A percentile compares a stretch with the other conserved stretches of the same genome.
phyloP scores from a whole-genome alignment of 2,113 vertebrate genomes.

The Oceanodroma tethys region DNA sequence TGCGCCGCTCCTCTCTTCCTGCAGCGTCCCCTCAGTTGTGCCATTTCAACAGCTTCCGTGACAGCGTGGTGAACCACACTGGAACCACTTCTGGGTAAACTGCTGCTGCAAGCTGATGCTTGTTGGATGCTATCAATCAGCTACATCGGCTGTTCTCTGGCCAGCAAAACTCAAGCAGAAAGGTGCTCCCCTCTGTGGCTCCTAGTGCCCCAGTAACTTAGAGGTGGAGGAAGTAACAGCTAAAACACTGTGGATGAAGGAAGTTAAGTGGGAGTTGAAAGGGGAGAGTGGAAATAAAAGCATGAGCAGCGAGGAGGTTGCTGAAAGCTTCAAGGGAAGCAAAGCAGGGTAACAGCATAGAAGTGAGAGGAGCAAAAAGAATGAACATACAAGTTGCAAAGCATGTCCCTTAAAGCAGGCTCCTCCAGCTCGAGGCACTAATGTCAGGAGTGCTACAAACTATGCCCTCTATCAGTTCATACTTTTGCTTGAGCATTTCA shows the following conservation, averaged over 20 bases:
- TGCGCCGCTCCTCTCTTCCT: not conserved
- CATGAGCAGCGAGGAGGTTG: not conserved
- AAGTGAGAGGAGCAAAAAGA: not conserved
- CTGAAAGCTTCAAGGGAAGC: not conserved
- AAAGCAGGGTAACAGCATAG: not conserved
- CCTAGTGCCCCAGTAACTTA: not conserved
- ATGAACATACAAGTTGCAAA: not conserved
- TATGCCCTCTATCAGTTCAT: not conserved
- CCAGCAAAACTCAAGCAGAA: not conserved
- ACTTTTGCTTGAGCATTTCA: not conserved
- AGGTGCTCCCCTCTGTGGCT: not conserved
- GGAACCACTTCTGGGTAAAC: not conserved
- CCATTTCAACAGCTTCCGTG: not conserved
- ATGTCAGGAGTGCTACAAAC: not conserved
- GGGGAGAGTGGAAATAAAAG: not conserved
- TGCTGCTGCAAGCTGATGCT: not conserved
- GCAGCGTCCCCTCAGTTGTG: not conserved
- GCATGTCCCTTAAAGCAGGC: not conserved
- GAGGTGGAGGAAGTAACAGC: not conserved
- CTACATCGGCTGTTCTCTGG: not conserved
- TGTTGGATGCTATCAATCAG: not conserved
- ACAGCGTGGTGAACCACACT: not conserved
- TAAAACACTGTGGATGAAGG: not conserved
- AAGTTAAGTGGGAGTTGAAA: not conserved
- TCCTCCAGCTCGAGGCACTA: not conserved